phyloP scores from a whole-genome alignment of 2,888 invertebrate species.

The Escarpia spicata region DNA sequence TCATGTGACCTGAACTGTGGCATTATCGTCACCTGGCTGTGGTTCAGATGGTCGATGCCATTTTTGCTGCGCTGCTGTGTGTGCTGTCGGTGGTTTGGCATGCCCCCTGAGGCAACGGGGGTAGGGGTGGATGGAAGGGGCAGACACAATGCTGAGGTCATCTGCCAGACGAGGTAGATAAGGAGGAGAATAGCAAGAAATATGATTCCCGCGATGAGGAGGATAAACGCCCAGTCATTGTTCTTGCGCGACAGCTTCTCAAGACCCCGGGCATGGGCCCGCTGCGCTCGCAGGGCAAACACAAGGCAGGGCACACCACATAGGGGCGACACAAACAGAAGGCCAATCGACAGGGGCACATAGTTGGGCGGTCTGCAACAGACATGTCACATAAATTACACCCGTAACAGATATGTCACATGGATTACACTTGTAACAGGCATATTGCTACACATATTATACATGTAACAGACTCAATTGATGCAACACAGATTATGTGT shows the following conservation, averaged over 20 bases:
- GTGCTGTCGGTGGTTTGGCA: not conserved
- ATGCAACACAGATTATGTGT: no score
- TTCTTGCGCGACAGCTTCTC: not conserved
- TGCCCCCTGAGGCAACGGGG: not conserved
- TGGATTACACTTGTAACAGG: not conserved
- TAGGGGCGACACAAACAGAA: not conserved
- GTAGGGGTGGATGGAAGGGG: not conserved
- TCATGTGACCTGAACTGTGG: conserved; percentile 9
- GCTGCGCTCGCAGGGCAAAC: not conserved
- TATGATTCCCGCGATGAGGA: not conserved
- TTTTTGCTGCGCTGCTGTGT: not conserved
- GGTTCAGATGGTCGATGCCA: not conserved
- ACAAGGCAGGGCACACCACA: not conserved
- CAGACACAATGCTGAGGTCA: not conserved
- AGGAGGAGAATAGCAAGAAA: not conserved
- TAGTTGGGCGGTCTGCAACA: conserved; percentile 1
- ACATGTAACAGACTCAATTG: not conserved
- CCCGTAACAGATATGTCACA: no score
- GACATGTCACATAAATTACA: not conserved
- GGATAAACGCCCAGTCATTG: not conserved
- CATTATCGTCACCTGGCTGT: not conserved
- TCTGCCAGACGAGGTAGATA: conserved; percentile 13
- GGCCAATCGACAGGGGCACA: not conserved
- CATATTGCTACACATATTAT: not conserved
- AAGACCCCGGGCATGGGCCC: not conserved